These are phyloP conservation scores for Spea hammondii DNA, from an alignment of 2,797 vertebrate genomes.

Conservation along the genomic window DNA sequence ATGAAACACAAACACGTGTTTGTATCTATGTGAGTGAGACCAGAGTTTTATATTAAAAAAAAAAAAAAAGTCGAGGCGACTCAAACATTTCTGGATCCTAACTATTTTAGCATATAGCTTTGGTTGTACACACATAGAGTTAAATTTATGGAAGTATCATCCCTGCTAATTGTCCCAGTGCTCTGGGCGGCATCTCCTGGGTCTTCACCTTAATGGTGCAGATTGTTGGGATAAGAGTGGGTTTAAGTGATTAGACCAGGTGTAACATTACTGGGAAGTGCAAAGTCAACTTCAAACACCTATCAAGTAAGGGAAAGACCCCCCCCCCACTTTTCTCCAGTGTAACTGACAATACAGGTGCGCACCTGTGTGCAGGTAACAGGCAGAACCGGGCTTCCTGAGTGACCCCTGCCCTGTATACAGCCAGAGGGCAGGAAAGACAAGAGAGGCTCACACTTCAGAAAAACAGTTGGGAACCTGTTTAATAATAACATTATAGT, in stretches of 20 bases:
- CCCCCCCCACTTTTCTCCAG: conserved; percentile 7
- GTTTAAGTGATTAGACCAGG: conserved; percentile 51
- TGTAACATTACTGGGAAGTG: conserved; percentile 52
- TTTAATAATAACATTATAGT: no score
- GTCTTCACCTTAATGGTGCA: conserved; percentile 46
- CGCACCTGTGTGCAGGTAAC: conserved; percentile 50
- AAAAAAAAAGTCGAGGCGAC: no score
- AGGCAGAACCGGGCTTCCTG: conserved; percentile 27
- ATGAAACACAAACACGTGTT: no score
- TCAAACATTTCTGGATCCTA: no score
- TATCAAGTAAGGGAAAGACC: conserved; percentile 39
- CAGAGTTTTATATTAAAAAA: no score
- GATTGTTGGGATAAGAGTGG: conserved; percentile 52
- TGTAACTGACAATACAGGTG: conserved; percentile 48
- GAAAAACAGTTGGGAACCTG: no score
- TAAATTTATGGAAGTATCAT: conserved; percentile 28
- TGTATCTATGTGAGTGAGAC: no score
- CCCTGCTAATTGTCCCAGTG: conserved; percentile 47
- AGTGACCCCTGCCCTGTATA: conserved; percentile 45
- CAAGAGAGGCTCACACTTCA: background rate
- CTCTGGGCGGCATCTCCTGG: conserved; percentile 43
- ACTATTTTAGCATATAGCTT: background rate
- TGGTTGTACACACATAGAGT: background rate
- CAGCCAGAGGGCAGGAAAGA: conserved; percentile 41
- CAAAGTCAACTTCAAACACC: conserved; percentile 51